Evolutionary conservation across 2,888 invertebrate species (phyloP).

Genomic region (Globia sparganii): DNA sequence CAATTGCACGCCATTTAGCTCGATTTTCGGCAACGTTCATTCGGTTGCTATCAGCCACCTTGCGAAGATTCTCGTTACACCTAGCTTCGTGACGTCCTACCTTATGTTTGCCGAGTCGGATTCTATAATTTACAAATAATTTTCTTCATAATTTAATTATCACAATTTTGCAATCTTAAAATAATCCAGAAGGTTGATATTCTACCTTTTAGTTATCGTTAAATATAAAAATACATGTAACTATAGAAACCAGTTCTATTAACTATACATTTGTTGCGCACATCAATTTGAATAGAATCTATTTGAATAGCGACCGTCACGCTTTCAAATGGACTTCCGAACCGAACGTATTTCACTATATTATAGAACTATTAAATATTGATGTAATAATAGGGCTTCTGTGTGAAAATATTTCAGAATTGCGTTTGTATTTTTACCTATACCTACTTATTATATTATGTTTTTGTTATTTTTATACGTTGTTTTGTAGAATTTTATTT

Average conservation of each 20-base stretch:
- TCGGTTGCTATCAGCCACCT: background rate
- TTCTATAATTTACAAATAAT: background rate
- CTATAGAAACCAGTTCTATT: background rate
- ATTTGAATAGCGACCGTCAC: constrained; percentile 20
- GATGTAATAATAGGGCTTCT: constrained; percentile 1
- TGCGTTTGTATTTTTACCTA: background rate
- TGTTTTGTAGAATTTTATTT: background rate
- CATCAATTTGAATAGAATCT: constrained; percentile 29
- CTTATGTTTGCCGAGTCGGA: too few species aligned
- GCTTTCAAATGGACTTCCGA: constrained; percentile 29
- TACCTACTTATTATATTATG: background rate
- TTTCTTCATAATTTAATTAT: background rate
- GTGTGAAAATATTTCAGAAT: constrained; percentile 19
- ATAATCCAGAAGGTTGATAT: background rate
- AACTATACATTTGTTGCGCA: background rate
- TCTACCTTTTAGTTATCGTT: background rate
- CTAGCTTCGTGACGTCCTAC: too few species aligned
- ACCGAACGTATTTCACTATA: constrained; percentile 1
- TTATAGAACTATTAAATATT: constrained; percentile 18
- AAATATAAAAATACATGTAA: background rate
- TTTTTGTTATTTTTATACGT: background rate
- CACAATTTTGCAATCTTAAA: too few species aligned
- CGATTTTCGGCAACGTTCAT: background rate
- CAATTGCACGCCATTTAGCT: too few species aligned
- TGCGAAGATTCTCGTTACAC: background rate